phyloP scores from a whole-genome alignment of 1,140 invertebrate genomes.

The Drosophila chauvacae region DNA sequence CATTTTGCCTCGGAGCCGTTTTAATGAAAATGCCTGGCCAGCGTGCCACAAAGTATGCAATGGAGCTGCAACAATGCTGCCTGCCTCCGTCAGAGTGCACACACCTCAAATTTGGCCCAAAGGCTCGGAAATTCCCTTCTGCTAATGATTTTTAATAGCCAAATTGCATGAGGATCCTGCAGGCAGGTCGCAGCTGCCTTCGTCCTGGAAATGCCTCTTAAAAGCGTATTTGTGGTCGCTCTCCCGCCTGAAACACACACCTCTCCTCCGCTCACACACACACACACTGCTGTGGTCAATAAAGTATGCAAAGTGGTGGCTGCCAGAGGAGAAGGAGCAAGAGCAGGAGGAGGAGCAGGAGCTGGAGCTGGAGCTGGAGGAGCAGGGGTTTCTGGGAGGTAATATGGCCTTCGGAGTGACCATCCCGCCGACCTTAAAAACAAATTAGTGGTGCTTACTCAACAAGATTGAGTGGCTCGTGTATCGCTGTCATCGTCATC shows the following conservation, averaged over 20 bases:
- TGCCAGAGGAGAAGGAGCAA: background rate
- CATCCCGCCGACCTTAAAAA: conserved; percentile 58
- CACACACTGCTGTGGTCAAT: conserved; percentile 62
- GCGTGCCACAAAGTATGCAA: conserved; percentile 69
- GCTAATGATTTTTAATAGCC: conserved; percentile 81
- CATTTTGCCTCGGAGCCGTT: conserved; percentile 7
- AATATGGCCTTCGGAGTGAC: conserved; percentile 9
- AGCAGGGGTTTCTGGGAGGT: background rate
- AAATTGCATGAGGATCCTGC: conserved; percentile 66
- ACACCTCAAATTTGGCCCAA: conserved; percentile 29
- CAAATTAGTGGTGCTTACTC: conserved; percentile 80
- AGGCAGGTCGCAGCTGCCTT: conserved; percentile 40
- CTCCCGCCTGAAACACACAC: conserved; percentile 46
- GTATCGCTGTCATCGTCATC: conserved; percentile 70
- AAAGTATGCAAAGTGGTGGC: conserved; percentile 68
- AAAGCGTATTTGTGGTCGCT: conserved; percentile 65
- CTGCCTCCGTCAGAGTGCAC: conserved; percentile 23
- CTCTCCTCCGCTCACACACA: conserved; percentile 9
- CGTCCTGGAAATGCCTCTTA: conserved; percentile 57
- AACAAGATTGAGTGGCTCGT: conserved; percentile 74
- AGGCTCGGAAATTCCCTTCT: conserved; percentile 55
- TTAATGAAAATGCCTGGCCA: conserved; percentile 69
- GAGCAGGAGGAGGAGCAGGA: background rate
- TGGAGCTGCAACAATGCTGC: conserved; percentile 45
- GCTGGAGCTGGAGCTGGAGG: background rate